Evolutionary conservation across 1,140 invertebrate species (phyloP), one percentile per base, ranked within the genome.

Genomic region (Euwallacea similis): DNA sequence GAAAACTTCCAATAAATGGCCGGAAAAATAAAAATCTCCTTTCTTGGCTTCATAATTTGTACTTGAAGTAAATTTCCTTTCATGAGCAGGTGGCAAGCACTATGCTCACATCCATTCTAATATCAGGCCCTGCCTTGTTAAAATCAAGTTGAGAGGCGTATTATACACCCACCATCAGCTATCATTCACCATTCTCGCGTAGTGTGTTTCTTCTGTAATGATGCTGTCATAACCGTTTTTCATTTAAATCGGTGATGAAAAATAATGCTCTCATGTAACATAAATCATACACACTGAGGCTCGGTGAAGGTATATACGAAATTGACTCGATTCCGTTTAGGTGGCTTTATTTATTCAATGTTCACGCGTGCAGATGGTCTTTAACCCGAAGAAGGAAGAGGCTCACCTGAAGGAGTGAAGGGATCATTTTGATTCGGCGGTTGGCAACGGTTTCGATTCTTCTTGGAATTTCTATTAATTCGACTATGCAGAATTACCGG

Each of bases 171-270:
- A 54, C 58, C 61, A 69, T 69, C 67, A 55, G 46, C 67, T 55
- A 69, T 69, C 67, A 69, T 68, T 68, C 66, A 59, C 55, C 55
- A 60, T 59, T 68, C 43, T 68, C 9, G n/a, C 60, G 16, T 61
- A 69, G 44, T 59, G 44, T 68, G 66, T 68, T 68, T 54, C 55
- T 59, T 47, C 58, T 41, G 54, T 69, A 69, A 69, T 62, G 67
- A 69, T 62, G 44, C 67, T 69, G 67, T 69, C 67, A 62, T 54
- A 54, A 56, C 67, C 67, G 67, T 71, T 71, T 71, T 66, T 64
- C 69, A 64, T 66, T 65, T 65, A 65, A 53, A 66, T 60, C 11
- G 3, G 13, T 69, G 68, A 71, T 71, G 69, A 71, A 66, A 71
- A 71, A 65, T 64, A 71, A 71, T 71, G 69, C 58, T 7, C 7